phyloP scores from a whole-genome alignment of 2,888 invertebrate species.

The Trachelus troglodyta region DNA sequence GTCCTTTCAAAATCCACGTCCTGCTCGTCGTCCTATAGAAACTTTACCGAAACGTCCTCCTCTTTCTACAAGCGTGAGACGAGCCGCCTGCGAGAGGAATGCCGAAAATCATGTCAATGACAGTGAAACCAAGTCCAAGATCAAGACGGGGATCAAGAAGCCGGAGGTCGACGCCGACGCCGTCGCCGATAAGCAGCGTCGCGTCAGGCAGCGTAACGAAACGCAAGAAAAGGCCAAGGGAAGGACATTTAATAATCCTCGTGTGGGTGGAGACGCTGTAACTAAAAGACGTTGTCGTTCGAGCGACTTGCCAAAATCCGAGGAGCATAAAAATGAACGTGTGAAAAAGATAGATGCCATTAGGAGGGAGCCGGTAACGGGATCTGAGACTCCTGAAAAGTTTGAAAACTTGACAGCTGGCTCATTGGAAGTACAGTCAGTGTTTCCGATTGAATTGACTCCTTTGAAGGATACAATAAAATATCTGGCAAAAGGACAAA shows the following conservation, averaged over 20 bases:
- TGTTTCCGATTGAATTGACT: background rate
- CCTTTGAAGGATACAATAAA: slow-evolving; percentile 23
- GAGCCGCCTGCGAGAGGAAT: background rate
- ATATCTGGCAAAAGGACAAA: slow-evolving; percentile 27
- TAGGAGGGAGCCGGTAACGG: background rate
- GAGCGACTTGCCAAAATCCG: background rate
- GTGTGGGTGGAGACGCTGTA: background rate
- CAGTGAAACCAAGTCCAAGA: background rate
- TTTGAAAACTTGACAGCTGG: background rate
- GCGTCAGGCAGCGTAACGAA: background rate
- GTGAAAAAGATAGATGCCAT: background rate
- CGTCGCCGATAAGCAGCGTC: background rate
- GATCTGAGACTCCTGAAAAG: background rate
- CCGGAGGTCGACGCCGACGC: background rate
- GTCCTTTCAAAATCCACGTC: background rate
- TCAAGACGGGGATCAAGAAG: background rate
- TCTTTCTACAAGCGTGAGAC: background rate
- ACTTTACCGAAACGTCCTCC: background rate
- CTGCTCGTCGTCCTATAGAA: background rate
- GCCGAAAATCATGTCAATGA: background rate
- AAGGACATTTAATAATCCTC: background rate
- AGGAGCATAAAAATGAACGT: background rate
- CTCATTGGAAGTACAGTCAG: background rate
- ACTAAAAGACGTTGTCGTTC: background rate
- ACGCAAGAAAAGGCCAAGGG: background rate